Base-by-base conservation (phyloP, 1,140 invertebrate genomes). In the Choristoneura fumiferana region DNA sequence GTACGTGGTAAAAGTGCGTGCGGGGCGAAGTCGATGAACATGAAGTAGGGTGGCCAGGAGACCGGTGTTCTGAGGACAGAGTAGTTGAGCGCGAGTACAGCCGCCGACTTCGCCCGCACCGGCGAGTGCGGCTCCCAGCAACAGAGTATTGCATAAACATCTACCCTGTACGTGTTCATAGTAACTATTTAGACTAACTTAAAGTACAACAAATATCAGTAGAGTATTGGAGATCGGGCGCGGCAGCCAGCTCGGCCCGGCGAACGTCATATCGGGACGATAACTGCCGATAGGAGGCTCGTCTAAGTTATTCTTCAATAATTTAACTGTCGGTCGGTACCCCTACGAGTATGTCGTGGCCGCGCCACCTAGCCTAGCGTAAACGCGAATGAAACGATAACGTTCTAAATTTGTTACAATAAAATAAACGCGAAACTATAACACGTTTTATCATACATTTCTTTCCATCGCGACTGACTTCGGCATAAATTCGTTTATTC, bases 151-250 rank as follows among this genome's bases (percentile, higher is more conserved):
- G 80, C 75, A 83, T 73, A 76, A 71, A 79, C 76, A 78, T 78
- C 86, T 89, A 89, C 86, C 86, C 86, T 89, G 86, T 89, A 86
- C 84, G 78, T 75, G 78, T 79, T 81, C 73, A 78, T 84, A 83
- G 69, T 79, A 79, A 71, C 76, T 83, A 85, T 77, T 76, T 73
- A 84, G 77, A 75, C 74, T 86, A 85, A 85, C 65, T 73, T 78
- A 76, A 70, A 73, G 69, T 81, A 76, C 78, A 84, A 86, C 83
- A 75, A 78, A 74, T 84, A 84, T 70, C 81, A 82, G 76, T 65
- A 78, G 71, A 82, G 67, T 81, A 81, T 68, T 68, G 52, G 22
- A 57, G 56, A 65, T 66, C 68, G 68, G 65, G 65, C 63, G 61
- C 68, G 60, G 58, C 17, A 29, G 22, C 57, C 60, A 73, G 62